phyloP scores from a whole-genome alignment of 2,888 invertebrate genomes.

The Pterostichus niger region DNA sequence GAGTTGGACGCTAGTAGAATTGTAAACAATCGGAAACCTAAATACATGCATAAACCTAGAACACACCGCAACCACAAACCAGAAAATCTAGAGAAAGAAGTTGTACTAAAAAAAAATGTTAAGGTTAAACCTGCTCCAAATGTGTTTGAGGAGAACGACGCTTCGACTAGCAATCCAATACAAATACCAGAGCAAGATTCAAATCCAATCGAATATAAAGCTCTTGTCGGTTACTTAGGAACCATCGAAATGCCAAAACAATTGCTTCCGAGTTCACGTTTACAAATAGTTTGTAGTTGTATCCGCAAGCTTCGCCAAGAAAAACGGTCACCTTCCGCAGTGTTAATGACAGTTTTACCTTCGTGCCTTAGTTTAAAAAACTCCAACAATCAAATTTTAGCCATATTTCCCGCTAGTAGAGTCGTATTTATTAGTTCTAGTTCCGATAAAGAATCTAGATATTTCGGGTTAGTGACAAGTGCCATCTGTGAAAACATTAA shows the following conservation, averaged over 20 bases:
- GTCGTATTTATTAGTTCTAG: slow-evolving; percentile 94
- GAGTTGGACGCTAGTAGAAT: slow-evolving; percentile 80
- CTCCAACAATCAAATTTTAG: slow-evolving; percentile 87
- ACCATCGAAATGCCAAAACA: slow-evolving; percentile 97
- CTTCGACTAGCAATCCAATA: slow-evolving; percentile 47
- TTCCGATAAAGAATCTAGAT: slow-evolving; percentile 93
- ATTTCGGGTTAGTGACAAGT: slow-evolving; percentile 95
- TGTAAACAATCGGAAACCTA: slow-evolving; percentile 81
- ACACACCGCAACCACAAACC: slow-evolving; percentile 59
- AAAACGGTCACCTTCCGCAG: slow-evolving; percentile 90
- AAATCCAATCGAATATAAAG: slow-evolving; percentile 86
- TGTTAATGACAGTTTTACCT: slow-evolving; percentile 90
- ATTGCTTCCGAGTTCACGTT: slow-evolving; percentile 85
- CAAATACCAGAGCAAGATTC: slow-evolving; percentile 74
- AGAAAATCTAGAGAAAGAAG: slow-evolving; percentile 54
- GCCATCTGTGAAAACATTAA: slow-evolving; percentile 79
- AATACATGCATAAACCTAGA: slow-evolving; percentile 80
- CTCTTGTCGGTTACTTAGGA: slow-evolving; percentile 95
- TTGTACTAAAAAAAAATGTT: slow-evolving; percentile 34
- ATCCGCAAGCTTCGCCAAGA: slow-evolving; percentile 94
- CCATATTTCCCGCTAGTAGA: slow-evolving; percentile 91
- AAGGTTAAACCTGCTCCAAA: slow-evolving; percentile 49
- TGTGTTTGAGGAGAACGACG: slow-evolving; percentile 63
- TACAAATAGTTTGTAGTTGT: slow-evolving; percentile 90
- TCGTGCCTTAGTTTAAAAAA: slow-evolving; percentile 90